These are phyloP conservation scores for Cirrhinus mrigala DNA, from an alignment of 2,797 vertebrate genomes.

Conservation along the genomic window DNA sequence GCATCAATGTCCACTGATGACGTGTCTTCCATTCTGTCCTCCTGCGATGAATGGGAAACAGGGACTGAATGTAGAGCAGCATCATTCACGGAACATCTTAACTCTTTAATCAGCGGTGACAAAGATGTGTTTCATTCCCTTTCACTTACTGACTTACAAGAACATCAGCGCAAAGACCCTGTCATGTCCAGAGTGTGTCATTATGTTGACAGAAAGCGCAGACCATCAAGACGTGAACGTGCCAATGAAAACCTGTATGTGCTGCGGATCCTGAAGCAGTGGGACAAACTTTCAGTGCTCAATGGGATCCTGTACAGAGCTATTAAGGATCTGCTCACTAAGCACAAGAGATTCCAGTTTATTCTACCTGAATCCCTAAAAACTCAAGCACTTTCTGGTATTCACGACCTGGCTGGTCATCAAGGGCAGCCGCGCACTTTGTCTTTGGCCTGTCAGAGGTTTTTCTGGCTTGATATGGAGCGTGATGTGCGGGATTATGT, in stretches of 20 bases:
- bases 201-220: not conserved
- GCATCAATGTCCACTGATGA: not conserved
- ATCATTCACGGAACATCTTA: not conserved
- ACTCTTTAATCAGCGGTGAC: not conserved
- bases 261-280: no score
- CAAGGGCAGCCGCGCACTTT: constrained; percentile 35
- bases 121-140: not conserved
- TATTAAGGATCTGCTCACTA: not conserved
- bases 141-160: not conserved
- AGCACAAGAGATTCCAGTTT: not conserved
- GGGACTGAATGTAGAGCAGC: not conserved
- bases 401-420: constrained; percentile 35
- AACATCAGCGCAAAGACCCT: not conserved
- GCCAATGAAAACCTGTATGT: constrained; percentile 22
- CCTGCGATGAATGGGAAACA: not conserved
- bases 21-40: not conserved
- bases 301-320: constrained; percentile 5
- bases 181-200: not conserved
- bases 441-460: constrained; percentile 46
- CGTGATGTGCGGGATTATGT: constrained; percentile 9
- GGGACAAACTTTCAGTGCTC: constrained; percentile 10
- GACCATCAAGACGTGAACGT: constrained; percentile 1
- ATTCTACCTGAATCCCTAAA: not conserved
- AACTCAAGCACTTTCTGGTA: no score
- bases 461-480: constrained; percentile 52